Evolutionary conservation across 1,140 invertebrate genomes (phyloP), one percentile per base, ranked within the genome.

Genomic region (Eurosta solidaginis): DNA sequence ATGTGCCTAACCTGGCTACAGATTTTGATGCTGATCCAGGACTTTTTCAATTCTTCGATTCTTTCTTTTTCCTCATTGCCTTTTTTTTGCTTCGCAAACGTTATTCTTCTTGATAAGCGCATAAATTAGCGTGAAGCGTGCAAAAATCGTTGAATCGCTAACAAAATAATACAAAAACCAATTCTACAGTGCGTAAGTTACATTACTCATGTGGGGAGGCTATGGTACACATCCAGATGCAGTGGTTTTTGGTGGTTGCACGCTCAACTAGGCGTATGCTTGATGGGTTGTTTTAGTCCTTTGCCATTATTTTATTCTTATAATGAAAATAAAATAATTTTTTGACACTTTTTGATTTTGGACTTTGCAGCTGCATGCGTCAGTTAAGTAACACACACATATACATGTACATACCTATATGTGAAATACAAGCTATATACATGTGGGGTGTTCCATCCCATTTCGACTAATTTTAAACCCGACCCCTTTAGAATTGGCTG

Each of bases 71-170:
- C 1, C 9, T 63, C 5, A 25, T 54, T 54, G 5, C 36, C 36
- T 68, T 20, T 42, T 42, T 40, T n/a, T n/a, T 9, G 27, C 33
- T 36, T 40, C 20, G 25, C 33, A 20, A 17, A 20, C 59, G 59
- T 40, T 68, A 9, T 68, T 40, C 74, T 14, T 20, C 17, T 78
- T 85, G 84, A 85, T 84, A 85, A 83, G 83, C 83, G 82, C 68
- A 78, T 77, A 85, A 85, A 85, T 85, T 83, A 52, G 83, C 83
- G 83, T 85, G 83, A 85, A 85, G 83, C 83, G 82, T 85, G 82
- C 82, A 84, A 78, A 85, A 83, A 85, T 83, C 82, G 80, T 81
- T 80, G 83, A 52, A 68, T 40, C 33, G 59, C 59, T 68, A 9
- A 68, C 59, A 42, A 68, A 68, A 68, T 68, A 68, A 68, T n/a